Conservation (phyloP, 2,113 vertebrate species). For the Gasterosteus nipponicus region DNA sequence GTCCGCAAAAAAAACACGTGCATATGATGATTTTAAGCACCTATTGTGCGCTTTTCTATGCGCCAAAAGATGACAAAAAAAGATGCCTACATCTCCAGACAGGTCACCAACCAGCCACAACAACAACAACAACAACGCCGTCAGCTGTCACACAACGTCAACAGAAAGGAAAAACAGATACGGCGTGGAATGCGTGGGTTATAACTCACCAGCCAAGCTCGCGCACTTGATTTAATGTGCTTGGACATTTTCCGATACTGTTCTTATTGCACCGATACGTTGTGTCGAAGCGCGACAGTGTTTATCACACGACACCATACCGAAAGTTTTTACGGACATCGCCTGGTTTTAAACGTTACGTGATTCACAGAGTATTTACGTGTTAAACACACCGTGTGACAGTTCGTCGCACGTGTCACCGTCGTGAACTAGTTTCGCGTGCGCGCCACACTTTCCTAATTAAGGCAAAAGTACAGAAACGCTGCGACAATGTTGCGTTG, state of each 20-base stretch:
- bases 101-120: neutral
- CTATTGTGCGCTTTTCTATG: neutral
- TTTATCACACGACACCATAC: no score
- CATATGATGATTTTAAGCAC: neutral
- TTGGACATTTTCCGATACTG: no score
- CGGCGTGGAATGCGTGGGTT: neutral
- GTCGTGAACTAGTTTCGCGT: neutral
- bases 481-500: neutral
- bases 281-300: neutral
- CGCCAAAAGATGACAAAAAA: neutral
- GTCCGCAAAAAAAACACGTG: neutral
- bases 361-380: no score
- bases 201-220: neutral
- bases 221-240: no score
- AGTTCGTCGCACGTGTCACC: no score
- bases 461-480: neutral
- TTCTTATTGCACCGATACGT: neutral
- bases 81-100: neutral
- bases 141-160: conserved; percentile 8
- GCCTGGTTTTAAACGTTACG: no score
- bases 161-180: neutral
- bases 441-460: neutral
- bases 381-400: no score
- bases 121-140: neutral
- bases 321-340: neutral